Percentiles rank a stretch among this genome's conserved stretches.
These are phyloP conservation scores for Peromyscus leucopus DNA, from an alignment of 2,113 vertebrate species.

Conservation along the genomic window DNA sequence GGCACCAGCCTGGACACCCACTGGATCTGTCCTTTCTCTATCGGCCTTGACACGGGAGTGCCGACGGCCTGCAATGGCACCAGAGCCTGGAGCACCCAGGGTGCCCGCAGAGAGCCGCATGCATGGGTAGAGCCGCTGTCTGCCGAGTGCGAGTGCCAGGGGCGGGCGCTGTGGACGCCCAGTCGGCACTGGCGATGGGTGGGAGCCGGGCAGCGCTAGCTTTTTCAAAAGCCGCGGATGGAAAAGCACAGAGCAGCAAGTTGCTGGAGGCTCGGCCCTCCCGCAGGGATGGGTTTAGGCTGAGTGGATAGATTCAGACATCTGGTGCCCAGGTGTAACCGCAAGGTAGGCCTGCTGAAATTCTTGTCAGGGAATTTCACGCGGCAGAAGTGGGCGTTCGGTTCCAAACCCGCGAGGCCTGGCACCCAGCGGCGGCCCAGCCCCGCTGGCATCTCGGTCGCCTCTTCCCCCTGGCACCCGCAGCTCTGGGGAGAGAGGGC, in stretches of 20 bases:
- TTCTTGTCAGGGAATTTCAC: background rate
- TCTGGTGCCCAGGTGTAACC: background rate
- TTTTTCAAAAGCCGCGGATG: background rate
- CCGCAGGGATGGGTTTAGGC: background rate
- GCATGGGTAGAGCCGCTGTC: background rate
- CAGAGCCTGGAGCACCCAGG: background rate
- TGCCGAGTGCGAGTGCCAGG: background rate
- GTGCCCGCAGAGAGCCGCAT: too few relatives aligned
- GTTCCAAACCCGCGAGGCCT: background rate
- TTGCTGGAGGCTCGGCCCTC: background rate
- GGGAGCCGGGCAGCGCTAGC: background rate
- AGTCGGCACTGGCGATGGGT: background rate
- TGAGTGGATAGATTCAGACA: background rate
- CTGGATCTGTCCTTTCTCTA: background rate
- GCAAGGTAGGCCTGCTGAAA: background rate
- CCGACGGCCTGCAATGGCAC: background rate
- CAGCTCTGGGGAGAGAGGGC: constrained; percentile 67
- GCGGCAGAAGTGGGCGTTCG: background rate
- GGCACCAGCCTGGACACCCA: background rate
- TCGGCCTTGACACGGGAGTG: background rate
- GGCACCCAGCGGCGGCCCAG: background rate
- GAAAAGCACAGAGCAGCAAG: background rate
- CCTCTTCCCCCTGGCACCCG: background rate
- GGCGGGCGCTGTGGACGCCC: background rate
- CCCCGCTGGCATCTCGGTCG: too few relatives aligned